Conservation (phyloP, 1,140 invertebrate genomes). For the Procambarus virginalis region DNA sequence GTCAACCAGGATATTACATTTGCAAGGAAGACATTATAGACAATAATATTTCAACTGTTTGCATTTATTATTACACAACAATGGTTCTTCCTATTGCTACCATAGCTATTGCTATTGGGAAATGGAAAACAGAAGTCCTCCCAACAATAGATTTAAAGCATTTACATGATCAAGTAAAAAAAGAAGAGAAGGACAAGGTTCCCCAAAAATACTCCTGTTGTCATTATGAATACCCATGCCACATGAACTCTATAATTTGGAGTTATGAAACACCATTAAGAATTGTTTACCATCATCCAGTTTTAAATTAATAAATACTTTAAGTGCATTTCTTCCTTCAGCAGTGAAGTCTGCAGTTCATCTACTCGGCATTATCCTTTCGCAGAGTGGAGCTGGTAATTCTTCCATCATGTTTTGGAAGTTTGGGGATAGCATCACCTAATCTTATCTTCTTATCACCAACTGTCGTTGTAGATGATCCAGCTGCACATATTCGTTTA, state of each 20-base stretch:
- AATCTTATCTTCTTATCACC: constrained; percentile 75
- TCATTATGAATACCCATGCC: constrained; percentile 55
- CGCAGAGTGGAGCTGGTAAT: constrained; percentile 74
- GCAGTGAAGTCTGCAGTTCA: constrained; percentile 71
- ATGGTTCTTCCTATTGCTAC: constrained; percentile 75
- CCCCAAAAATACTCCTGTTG: background rate
- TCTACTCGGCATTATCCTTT: constrained; percentile 74
- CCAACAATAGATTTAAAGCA: background rate
- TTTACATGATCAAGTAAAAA: background rate
- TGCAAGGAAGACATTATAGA: background rate
- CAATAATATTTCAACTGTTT: constrained; percentile 14
- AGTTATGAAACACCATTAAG: constrained; percentile 17
- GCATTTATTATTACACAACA: constrained; percentile 73
- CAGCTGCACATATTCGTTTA: constrained; percentile 72
- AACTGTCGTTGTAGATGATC: constrained; percentile 72
- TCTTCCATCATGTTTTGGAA: constrained; percentile 74
- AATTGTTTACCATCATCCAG: constrained; percentile 36
- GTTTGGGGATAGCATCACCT: constrained; percentile 75
- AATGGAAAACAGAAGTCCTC: constrained; percentile 42
- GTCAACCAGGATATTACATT: background rate
- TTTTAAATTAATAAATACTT: constrained; percentile 15
- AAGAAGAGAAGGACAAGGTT: background rate
- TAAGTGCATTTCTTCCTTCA: constrained; percentile 38
- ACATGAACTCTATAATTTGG: constrained; percentile 26
- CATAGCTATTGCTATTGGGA: constrained; percentile 75